Evolutionary conservation across 2,888 invertebrate species (phyloP), one percentile per base, ranked within the genome.

Genomic region (Limnephilus marmoratus): DNA sequence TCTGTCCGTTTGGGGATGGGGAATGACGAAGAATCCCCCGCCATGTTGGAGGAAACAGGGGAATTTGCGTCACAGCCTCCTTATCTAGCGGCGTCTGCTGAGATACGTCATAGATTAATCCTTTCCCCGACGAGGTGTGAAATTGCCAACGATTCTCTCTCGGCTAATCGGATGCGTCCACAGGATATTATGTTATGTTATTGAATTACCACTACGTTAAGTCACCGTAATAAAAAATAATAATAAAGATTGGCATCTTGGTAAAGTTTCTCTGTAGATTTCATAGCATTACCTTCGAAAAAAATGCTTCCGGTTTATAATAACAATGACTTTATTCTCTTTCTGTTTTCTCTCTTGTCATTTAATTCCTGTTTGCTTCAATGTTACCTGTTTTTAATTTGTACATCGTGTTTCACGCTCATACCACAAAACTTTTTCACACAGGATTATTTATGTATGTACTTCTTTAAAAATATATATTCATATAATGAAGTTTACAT

Each of bases 41-140:
- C 82, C 31, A 13, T 31, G 29, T 82, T 5, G 82, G 82, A 0
- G 34, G 11, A 31, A 31, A 31, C 34, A 34, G 82, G 34, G 82
- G 34, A 83, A 29, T 31, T 31, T 37, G 53, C 86, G 86, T 86
- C 86, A 86, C 86, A 86, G 86, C 53, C 49, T 49, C 85, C 41
- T 85, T 85, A 85, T 85, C 85, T 85, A 85, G 34, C 31, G 13
- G 18, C 34, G 68, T 34, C 82, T 34, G 31, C 13, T 18, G 82
- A 41, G 18, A 34, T 34, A 85, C 85, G 85, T 85, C 41, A 85
- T 85, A 24, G 85, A 34, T 85, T 82, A 37, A 85, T 85, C 41
- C 85, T 37, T 34, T 41, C 15, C 13, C 34, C 13, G 82, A 82
- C 13, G 18, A 37, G 24, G 37, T 85, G 37, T 85, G 24, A 82